Evolutionary conservation across 2,113 vertebrate species (phyloP).

Genomic region (Monarcha castaneiventris): DNA sequence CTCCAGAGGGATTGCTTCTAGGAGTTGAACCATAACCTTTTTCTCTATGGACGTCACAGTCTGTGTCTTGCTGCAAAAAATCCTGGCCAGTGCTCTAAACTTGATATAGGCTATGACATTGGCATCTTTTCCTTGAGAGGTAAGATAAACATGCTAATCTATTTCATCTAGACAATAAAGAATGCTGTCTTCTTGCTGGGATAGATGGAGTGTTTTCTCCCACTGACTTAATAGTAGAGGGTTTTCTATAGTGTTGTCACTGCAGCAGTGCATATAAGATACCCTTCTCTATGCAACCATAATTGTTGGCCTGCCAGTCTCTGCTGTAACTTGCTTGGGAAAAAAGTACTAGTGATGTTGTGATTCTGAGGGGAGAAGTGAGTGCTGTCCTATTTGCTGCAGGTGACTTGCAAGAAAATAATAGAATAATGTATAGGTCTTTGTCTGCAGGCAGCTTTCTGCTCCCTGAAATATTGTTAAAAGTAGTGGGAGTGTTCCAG

Average conservation of each 20-base stretch:
- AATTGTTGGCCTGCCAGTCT: background rate
- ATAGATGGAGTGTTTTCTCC: background rate
- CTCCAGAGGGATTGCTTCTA: background rate
- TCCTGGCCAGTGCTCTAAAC: background rate
- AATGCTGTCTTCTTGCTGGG: background rate
- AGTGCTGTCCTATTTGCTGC: background rate
- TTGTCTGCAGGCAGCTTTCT: background rate
- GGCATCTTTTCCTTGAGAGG: background rate
- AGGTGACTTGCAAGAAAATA: background rate
- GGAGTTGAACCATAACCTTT: background rate
- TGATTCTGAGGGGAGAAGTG: background rate
- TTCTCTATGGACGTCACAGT: background rate
- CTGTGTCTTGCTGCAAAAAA: background rate
- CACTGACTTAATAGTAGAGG: background rate
- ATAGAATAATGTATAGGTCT: background rate
- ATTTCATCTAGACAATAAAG: background rate
- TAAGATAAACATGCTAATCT: background rate
- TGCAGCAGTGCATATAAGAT: background rate
- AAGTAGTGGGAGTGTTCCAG: background rate
- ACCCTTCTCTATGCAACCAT: background rate
- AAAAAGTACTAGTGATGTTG: background rate
- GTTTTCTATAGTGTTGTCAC: background rate
- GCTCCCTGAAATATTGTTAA: background rate
- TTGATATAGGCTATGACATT: background rate
- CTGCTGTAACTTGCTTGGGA: background rate